Base-by-base conservation (phyloP, 2,888 invertebrate genomes). In the Aproaerema taeniolella region DNA sequence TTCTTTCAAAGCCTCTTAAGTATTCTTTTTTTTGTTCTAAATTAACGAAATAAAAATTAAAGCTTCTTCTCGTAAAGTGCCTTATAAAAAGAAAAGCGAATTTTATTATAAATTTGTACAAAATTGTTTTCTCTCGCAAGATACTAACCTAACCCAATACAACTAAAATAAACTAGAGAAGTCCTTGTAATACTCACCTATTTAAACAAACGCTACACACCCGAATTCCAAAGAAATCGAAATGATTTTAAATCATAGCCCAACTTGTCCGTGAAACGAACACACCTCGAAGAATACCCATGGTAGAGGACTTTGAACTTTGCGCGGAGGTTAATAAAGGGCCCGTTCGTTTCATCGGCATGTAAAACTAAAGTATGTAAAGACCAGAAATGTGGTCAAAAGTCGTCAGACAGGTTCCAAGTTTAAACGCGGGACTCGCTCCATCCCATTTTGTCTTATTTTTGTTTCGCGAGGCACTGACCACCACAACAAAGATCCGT, bases 221-320 rank as follows among this genome's bases (percentile, higher is more conserved):
- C 61, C 58, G 66, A 78, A 85, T 83, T 85, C 82, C 82, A 83
- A 73, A 72, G 83, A 83, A 85, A 85, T 75, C 82, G 83, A 83
- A 85, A 79, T 68, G 65, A 61, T 65, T 61, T 73, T 71, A 76
- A 80, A 80, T 81, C 79, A 78, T 80, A 79, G 76, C 64, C 64
- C 52, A 59, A 51, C 45, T 17, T 46, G 49, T 45, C 47, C 29
- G 42, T 17, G 10, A 43, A 32, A 28, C 10, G 31, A 39, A 31
- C 38, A 13, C 38, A 33, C 31, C 16, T 11, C 31, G 35, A 2
- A 3, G 28, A 20, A 20, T 6, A 20, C 5, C 20, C 20, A 26
- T n/a, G 3, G 26, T 6, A 5, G 8, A 63, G 35, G n/a, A n/a
- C n/a, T 45, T 44, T 53, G 17, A 40, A 43, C 47, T 48, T 53